A percentile compares a stretch with the other conserved stretches of the same genome.
Conservation (phyloP, 2,797 vertebrate species). For the Semaprochilodus insignis region DNA sequence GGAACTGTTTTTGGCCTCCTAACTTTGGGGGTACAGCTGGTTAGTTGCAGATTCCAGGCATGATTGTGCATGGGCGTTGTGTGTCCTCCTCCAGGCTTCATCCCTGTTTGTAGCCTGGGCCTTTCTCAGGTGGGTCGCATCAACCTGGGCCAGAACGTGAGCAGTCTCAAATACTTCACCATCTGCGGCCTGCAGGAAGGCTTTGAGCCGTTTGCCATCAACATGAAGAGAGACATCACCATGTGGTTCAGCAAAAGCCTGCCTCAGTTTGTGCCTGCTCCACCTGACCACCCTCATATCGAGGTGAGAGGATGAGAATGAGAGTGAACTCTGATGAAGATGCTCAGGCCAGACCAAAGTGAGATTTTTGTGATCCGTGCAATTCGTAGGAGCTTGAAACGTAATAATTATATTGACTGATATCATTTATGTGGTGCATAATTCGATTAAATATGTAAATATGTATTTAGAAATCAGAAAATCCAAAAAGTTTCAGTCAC, state of each 20-base stretch:
- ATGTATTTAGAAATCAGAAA: too few species aligned
- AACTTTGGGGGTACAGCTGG: too few species aligned
- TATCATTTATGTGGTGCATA: too few species aligned
- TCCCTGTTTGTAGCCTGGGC: conserved; percentile 92
- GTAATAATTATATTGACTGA: too few species aligned
- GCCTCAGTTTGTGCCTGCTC: conserved; percentile 85
- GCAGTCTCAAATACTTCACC: conserved; percentile 89
- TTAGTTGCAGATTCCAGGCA: background rate
- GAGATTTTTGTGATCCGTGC: too few species aligned
- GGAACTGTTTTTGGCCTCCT: too few species aligned
- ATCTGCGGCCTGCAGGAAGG: conserved; percentile 96
- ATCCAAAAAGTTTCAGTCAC: too few species aligned
- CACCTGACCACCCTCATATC: conserved; percentile 87
- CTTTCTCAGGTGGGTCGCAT: conserved; percentile 88
- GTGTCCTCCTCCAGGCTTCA: conserved; percentile 80
- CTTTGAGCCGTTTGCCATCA: conserved; percentile 94
- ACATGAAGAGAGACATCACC: conserved; percentile 93
- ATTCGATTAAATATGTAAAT: too few species aligned
- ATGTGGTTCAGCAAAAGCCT: conserved; percentile 98
- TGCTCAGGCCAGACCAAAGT: too few species aligned
- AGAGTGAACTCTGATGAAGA: background rate
- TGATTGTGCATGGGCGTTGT: background rate
- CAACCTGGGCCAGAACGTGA: conserved; percentile 94
- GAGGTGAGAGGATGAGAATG: conserved; percentile 76
- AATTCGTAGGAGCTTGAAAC: too few species aligned